Evolutionary conservation across 2,113 vertebrate species (phyloP), one percentile per base, ranked within the genome.

Genomic region (Manacus vitellinus): DNA sequence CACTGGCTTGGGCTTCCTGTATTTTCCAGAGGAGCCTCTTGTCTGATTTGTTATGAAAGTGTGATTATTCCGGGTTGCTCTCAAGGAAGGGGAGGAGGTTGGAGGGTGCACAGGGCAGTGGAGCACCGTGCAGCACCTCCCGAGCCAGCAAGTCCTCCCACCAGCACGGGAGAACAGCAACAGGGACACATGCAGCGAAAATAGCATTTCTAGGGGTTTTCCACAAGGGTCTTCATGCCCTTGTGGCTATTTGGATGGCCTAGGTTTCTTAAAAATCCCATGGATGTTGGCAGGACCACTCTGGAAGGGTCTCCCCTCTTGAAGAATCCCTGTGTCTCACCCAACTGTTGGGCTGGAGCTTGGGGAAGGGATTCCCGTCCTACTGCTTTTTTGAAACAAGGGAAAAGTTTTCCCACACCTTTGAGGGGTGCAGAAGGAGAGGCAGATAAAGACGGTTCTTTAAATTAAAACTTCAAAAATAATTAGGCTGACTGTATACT

Each of bases 401-500:
- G 68, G 78, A 80, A 37, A 84, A 88, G 92, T 79, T 97, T 96
- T 97, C 88, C 94, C 94, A 95, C 88, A 85, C 78, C 85, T 91
- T 73, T 47, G 68, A 77, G 80, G 80, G 46, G 54, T 19, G 9
- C 41, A 44, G 74, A 9, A 67, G 84, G 85, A 89, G 85, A 91
- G 56, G 71, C 90, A 93, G 82, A 95, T 94, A 90, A 85, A 92
- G 58, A 44, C 28, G 44, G 35, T 61, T 80, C 87, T 96, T 90
- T 76, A 96, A 95, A 94, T 95, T 82, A 93, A 86, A 94, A 97
- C 97, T 97, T 95, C 85, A 97, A 97, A 96, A 97, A 95, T 94
- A 94, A 96, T 97, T 97, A 97, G 95, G 14, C 95, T 89, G 93
- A 71, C 94, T 95, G 89, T 94, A 96, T 97, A 94, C 95, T 95